These are phyloP conservation scores for Garra rufa DNA, from an alignment of 2,113 vertebrate species.

Conservation along the genomic window DNA sequence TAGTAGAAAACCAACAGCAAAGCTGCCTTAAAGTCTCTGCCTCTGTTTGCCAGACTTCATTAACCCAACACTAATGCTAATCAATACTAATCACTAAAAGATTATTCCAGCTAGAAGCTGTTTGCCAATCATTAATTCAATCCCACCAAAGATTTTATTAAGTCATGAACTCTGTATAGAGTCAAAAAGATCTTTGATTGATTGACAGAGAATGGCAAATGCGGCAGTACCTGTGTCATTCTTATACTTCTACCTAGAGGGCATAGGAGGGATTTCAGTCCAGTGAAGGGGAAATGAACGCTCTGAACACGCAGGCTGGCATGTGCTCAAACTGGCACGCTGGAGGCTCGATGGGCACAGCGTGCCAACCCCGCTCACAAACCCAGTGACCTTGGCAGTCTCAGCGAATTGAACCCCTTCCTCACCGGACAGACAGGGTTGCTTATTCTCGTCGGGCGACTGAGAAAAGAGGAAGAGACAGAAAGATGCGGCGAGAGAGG, in stretches of 20 bases:
- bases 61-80: background rate
- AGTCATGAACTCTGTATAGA: background rate
- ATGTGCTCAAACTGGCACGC: slow-evolving; percentile 64
- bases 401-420: slow-evolving; percentile 36
- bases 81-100: slow-evolving; percentile 12
- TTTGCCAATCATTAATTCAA: background rate
- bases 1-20: too few species aligned
- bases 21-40: background rate
- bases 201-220: slow-evolving; percentile 51
- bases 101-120: background rate
- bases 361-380: slow-evolving; percentile 68
- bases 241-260: slow-evolving; percentile 67
- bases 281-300: slow-evolving; percentile 59
- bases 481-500: slow-evolving; percentile 4
- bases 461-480: background rate
- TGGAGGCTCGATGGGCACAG: slow-evolving; percentile 65
- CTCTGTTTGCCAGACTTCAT: slow-evolving; percentile 11
- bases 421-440: slow-evolving; percentile 61
- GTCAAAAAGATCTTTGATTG: slow-evolving; percentile 15
- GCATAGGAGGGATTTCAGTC: slow-evolving; percentile 65
- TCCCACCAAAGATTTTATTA: background rate
- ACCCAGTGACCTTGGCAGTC: slow-evolving; percentile 71
- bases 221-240: slow-evolving; percentile 54
- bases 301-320: slow-evolving; percentile 65
- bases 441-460: slow-evolving; percentile 68